These are phyloP conservation scores for Bellardia bayeri DNA, from an alignment of 2,888 invertebrate species.

Conservation along the genomic window DNA sequence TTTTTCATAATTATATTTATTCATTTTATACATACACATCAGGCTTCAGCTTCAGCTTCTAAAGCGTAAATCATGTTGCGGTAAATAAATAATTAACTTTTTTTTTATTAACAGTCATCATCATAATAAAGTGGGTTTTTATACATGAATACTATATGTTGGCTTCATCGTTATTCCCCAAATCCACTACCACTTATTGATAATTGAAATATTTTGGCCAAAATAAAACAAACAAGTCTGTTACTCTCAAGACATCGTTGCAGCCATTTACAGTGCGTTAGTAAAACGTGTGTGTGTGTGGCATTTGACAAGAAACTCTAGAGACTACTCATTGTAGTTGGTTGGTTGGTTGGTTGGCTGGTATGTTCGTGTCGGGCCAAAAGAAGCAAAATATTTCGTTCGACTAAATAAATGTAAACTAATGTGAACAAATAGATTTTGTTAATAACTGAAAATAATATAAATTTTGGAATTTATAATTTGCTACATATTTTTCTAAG, in stretches of 20 bases:
- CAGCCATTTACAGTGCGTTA: conserved; percentile 38
- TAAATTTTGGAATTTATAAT: background rate
- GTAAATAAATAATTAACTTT: conserved; percentile 57
- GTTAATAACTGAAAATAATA: background rate
- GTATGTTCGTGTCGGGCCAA: conserved; percentile 33
- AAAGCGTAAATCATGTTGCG: conserved; percentile 5
- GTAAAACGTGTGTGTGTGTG: conserved; percentile 36
- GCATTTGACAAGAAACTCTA: conserved; percentile 74
- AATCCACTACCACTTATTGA: conserved; percentile 62
- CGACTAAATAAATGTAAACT: conserved; percentile 5
- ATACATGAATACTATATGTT: background rate
- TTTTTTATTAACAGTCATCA: conserved; percentile 23
- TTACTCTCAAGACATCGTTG: conserved; percentile 35
- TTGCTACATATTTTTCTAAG: too few relatives aligned
- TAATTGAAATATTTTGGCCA: conserved; percentile 70
- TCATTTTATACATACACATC: background rate
- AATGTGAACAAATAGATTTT: conserved; percentile 15
- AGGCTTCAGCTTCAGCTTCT: too few relatives aligned
- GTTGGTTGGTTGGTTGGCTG: background rate
- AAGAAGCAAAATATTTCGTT: conserved; percentile 43
- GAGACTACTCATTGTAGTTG: conserved; percentile 67
- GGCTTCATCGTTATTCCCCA: conserved; percentile 17
- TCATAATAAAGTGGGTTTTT: conserved; percentile 35
- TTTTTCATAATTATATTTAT: conserved; percentile 49
- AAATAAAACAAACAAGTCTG: conserved; percentile 58